These are phyloP conservation scores for Spatulosminthurus flaviceps DNA, from an alignment of 2,888 invertebrate species.

Conservation along the genomic window DNA sequence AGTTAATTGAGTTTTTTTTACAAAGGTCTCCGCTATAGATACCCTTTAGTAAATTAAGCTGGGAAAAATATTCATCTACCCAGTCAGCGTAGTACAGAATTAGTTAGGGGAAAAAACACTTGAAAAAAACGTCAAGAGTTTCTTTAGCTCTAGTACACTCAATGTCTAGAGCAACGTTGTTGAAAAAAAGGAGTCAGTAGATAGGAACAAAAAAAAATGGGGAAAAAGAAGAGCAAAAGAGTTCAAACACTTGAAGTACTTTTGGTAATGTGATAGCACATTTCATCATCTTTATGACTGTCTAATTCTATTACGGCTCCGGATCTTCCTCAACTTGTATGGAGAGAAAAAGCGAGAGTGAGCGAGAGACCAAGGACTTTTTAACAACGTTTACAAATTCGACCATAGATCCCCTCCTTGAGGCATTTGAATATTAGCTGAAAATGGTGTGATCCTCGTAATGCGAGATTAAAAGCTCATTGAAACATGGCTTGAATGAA, in stretches of 20 bases:
- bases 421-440: slow-evolving; percentile 1
- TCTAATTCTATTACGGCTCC: slow-evolving; percentile 45
- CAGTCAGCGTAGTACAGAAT: neutral
- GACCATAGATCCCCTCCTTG: neutral
- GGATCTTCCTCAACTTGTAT: neutral
- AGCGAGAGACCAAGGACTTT: slow-evolving; percentile 10
- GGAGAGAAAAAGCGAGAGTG: neutral
- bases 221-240: neutral
- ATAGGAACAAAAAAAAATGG: neutral
- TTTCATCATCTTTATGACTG: slow-evolving; percentile 45
- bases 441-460: slow-evolving; percentile 16
- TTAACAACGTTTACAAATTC: slow-evolving; percentile 11
- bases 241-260: slow-evolving; percentile 33
- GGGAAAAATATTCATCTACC: neutral
- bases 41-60: too few species aligned
- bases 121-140: too few species aligned
- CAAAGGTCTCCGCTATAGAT: too few species aligned
- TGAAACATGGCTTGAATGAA: neutral
- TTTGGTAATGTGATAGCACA: slow-evolving; percentile 40
- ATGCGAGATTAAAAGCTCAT: slow-evolving; percentile 38
- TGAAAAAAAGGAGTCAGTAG: neutral
- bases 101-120: too few species aligned
- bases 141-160: too few species aligned
- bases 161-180: neutral
- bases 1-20: too few species aligned